Percentiles rank a stretch among this genome's conserved stretches.
phyloP scores from a whole-genome alignment of 1,140 invertebrate species.

The Tigriopus japonicus region DNA sequence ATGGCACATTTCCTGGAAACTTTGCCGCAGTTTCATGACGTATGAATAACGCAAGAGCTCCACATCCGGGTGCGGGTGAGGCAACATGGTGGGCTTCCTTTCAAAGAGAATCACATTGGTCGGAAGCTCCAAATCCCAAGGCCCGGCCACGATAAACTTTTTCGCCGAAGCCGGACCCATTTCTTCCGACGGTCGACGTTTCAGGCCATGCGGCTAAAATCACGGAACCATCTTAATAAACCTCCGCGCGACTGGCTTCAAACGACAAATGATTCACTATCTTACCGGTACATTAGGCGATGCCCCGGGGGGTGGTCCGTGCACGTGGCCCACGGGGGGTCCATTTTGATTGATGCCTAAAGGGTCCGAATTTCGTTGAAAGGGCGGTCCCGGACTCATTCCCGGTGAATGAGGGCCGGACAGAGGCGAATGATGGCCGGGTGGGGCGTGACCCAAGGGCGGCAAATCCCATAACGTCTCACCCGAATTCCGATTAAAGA shows the following conservation, averaged over 20 bases:
- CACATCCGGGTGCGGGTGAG: slow-evolving; percentile 81
- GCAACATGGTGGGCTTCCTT: slow-evolving; percentile 47
- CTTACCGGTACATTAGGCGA: too few species aligned
- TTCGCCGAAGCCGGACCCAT: slow-evolving; percentile 43
- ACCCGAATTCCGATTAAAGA: slow-evolving; percentile 85
- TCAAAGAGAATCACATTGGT: slow-evolving; percentile 89
- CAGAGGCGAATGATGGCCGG: neutral
- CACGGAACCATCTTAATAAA: too few species aligned
- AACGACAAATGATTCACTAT: too few species aligned
- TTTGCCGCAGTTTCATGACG: slow-evolving; percentile 59
- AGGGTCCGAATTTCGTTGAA: neutral
- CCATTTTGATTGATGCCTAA: slow-evolving; percentile 9
- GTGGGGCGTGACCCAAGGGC: slow-evolving; percentile 26
- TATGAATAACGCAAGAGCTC: slow-evolving; percentile 59
- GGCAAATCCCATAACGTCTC: slow-evolving; percentile 87
- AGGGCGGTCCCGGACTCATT: too few species aligned
- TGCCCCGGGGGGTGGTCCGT: neutral
- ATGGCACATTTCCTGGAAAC: slow-evolving; percentile 84
- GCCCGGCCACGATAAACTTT: slow-evolving; percentile 55
- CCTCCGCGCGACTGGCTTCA: too few species aligned
- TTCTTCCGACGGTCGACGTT: slow-evolving; percentile 51
- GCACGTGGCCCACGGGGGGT: neutral
- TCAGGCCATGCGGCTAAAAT: slow-evolving; percentile 26
- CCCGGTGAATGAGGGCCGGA: too few species aligned
- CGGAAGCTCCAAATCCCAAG: slow-evolving; percentile 83